Conservation (phyloP, 1,140 invertebrate species). For the Galendromus occidentalis region DNA sequence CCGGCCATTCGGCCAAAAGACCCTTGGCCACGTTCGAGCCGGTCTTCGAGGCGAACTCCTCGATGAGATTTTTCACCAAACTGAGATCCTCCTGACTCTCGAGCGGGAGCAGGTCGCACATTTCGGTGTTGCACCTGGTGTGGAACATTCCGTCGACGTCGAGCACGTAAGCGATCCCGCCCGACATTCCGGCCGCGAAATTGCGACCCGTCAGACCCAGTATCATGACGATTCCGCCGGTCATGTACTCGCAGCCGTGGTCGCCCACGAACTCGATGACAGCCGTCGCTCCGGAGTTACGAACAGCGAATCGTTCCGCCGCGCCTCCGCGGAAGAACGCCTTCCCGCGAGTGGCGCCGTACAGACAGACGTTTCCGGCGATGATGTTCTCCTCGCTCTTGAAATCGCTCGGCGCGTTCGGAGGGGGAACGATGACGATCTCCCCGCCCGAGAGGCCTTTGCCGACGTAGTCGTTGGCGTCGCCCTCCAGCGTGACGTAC, state of each 20-base stretch:
- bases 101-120: constrained; percentile 64
- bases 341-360: constrained; percentile 81
- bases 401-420: constrained; percentile 46
- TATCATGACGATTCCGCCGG: constrained; percentile 72
- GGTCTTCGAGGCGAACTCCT: constrained; percentile 74
- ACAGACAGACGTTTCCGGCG: constrained; percentile 92
- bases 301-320: constrained; percentile 89
- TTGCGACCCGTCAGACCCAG: constrained; percentile 85
- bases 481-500: constrained; percentile 74
- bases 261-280: constrained; percentile 79
- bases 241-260: constrained; percentile 99
- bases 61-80: constrained; percentile 52
- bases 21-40: constrained; percentile 61
- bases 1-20: constrained; percentile 61
- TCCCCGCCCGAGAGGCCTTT: constrained; percentile 84
- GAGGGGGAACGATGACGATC: constrained; percentile 80
- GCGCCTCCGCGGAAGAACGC: constrained; percentile 91
- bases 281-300: constrained; percentile 84
- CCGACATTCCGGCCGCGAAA: constrained; percentile 96
- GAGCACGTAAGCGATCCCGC: constrained; percentile 86
- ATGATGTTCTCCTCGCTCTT: constrained; percentile 87
- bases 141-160: constrained; percentile 38
- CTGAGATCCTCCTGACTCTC: constrained; percentile 55
- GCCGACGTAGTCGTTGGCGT: constrained; percentile 97
- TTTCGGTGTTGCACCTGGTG: constrained; percentile 70